Percentiles rank a stretch among this genome's conserved stretches.
Conservation (phyloP, 2,797 vertebrate genomes). For the Anguilla pacifica region DNA sequence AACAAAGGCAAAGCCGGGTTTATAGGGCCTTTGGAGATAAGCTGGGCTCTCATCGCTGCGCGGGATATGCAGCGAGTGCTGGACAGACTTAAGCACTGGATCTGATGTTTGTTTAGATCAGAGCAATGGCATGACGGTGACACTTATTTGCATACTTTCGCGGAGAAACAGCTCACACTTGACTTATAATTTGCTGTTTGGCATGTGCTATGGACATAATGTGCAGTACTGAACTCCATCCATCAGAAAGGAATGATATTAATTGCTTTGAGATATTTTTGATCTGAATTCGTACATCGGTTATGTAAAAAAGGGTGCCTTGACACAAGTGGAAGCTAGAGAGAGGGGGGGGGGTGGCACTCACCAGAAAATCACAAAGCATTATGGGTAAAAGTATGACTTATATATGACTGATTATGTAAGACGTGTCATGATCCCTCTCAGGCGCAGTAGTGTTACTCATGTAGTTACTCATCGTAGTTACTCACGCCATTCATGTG, state of each 20-base stretch:
- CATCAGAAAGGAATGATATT: conserved; percentile 42
- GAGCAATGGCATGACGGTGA: neutral
- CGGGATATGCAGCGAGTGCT: neutral
- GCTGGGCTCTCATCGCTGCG: neutral
- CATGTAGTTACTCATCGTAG: neutral
- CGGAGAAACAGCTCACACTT: neutral
- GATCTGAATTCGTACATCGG: conserved; percentile 9
- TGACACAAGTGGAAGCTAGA: conserved; percentile 39
- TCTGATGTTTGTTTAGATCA: neutral
- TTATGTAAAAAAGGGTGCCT: conserved; percentile 50
- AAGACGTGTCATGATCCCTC: neutral
- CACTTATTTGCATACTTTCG: neutral
- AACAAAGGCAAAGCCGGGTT: conserved; percentile 41
- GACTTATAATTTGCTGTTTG: neutral
- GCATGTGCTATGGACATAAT: too few species aligned
- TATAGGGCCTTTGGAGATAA: conserved; percentile 48
- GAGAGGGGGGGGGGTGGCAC: conserved; percentile 9
- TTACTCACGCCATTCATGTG: neutral
- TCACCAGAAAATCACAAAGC: neutral
- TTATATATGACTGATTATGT: conserved; percentile 10
- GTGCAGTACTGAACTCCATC: neutral
- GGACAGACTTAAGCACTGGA: neutral
- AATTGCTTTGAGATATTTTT: neutral
- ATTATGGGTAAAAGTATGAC: neutral
- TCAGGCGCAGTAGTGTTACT: neutral